Evolutionary conservation across 2,888 invertebrate genomes (phyloP).

Genomic region (Xestia rhomboidea): DNA sequence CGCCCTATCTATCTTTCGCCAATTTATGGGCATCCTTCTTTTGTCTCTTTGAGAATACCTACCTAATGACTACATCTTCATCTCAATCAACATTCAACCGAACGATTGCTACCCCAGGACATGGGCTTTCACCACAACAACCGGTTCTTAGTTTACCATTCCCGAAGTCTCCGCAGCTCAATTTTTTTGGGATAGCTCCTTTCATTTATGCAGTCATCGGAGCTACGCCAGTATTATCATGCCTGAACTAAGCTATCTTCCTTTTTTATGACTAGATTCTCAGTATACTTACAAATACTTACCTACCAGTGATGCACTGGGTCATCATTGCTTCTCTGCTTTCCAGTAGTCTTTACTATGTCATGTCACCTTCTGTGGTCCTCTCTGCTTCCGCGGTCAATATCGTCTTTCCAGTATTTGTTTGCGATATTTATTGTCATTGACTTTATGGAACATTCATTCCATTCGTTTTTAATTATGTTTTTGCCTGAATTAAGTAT

Average conservation of each 20-base stretch:
- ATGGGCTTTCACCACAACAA: neutral
- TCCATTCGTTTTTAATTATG: neutral
- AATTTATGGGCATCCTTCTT: neutral
- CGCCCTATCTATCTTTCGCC: too few species aligned
- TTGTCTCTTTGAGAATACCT: neutral
- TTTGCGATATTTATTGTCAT: neutral
- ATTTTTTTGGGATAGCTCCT: neutral
- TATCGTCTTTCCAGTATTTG: neutral
- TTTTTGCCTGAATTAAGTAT: neutral
- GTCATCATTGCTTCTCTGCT: neutral
- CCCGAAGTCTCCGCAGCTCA: too few species aligned
- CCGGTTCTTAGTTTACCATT: neutral
- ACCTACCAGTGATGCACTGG: neutral
- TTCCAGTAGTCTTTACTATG: neutral
- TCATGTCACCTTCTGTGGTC: neutral
- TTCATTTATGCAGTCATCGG: neutral
- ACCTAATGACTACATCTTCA: neutral
- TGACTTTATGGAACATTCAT: neutral
- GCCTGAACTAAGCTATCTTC: too few species aligned
- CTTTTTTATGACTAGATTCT: neutral
- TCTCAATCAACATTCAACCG: neutral
- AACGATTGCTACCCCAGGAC: neutral
- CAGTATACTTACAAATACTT: slow-evolving; percentile 7
- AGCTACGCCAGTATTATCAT: neutral
- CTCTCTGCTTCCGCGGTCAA: neutral